phyloP scores from a whole-genome alignment of 2,888 invertebrate genomes.

The Parochlus steinenii region DNA sequence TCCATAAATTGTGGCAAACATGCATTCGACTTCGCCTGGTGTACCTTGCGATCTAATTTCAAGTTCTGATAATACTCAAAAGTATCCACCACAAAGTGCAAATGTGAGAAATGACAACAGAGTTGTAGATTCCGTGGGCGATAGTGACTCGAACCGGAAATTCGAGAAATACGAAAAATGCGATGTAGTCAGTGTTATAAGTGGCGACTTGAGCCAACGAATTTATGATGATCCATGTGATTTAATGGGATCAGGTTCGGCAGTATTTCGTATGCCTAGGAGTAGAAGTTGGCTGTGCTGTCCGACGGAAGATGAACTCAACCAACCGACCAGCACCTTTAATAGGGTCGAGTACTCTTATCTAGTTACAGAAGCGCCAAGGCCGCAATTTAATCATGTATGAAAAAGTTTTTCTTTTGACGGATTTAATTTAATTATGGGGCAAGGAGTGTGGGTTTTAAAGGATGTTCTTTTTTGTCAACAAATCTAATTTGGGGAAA shows the following conservation, averaged over 20 bases:
- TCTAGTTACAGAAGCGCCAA: slow-evolving; percentile 26
- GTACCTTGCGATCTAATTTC: no score
- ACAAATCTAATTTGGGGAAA: no score
- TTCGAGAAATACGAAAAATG: background rate
- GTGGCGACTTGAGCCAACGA: background rate
- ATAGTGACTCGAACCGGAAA: no score
- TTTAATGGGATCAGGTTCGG: slow-evolving; percentile 5
- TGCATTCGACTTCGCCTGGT: slow-evolving; percentile 9
- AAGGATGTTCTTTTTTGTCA: no score
- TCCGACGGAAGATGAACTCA: slow-evolving; percentile 27
- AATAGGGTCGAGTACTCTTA: slow-evolving; percentile 13
- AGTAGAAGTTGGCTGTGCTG: slow-evolving; percentile 44
- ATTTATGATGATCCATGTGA: slow-evolving; percentile 13
- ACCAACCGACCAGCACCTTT: background rate
- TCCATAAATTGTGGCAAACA: no score
- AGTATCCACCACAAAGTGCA: no score
- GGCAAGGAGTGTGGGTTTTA: no score
- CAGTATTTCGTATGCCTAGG: slow-evolving; percentile 28
- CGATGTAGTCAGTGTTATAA: background rate
- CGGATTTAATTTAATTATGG: slow-evolving; percentile 1
- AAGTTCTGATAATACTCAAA: no score
- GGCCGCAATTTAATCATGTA: slow-evolving; percentile 17
- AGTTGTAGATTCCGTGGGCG: no score
- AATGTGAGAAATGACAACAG: no score
- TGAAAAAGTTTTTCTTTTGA: slow-evolving; percentile 3